Base-by-base conservation (phyloP, 2,888 invertebrate species). In the Augiades crinisus region DNA sequence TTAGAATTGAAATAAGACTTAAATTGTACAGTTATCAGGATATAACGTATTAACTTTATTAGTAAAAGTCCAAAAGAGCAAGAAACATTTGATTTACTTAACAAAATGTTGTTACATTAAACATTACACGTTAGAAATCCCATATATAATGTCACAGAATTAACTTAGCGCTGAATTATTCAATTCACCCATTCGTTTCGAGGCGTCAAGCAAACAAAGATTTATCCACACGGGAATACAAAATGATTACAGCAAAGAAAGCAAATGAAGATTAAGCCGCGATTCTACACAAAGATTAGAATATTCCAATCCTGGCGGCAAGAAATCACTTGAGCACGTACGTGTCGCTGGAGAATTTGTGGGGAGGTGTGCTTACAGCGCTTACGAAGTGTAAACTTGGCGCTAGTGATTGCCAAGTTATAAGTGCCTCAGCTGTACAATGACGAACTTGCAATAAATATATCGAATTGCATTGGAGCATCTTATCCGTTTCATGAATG, bases 301-400 rank as follows among this genome's bases (percentile, higher is more conserved):
- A 75, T 76, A 72, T 72, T 72, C 68, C 68, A 68, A 75, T 76
- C 71, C 61, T 57, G 64, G 60, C 61, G 64, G 62, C 70, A 68
- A 72, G 70, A 69, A 75, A 72, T 77, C 76, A 78, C 76, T 79
- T 73, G 68, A 68, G 67, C 75, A 72, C 75, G 77, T 75, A 68
- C 70, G 61, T 65, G 72, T 70, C 67, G 63, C 65, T 50, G 47
- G 58, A 56, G 65, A 66, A 68, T 69, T 70, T 65, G 65, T 54
- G 51, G 51, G 50, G 44, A 47, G 46, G 56, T 56, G 54, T 56
- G 53, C 47, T 56, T 47, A 54, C 47, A 50, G 47, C 41, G 51
- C 49, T 53, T 43, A 54, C 58, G 27, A 27, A 36, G 50, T 45
- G 51, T 37, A 33, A 52, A 52, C 37, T 52, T 52, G 45, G 44